phyloP scores from a whole-genome alignment of 2,797 vertebrate genomes.

The Brotula barbata region DNA sequence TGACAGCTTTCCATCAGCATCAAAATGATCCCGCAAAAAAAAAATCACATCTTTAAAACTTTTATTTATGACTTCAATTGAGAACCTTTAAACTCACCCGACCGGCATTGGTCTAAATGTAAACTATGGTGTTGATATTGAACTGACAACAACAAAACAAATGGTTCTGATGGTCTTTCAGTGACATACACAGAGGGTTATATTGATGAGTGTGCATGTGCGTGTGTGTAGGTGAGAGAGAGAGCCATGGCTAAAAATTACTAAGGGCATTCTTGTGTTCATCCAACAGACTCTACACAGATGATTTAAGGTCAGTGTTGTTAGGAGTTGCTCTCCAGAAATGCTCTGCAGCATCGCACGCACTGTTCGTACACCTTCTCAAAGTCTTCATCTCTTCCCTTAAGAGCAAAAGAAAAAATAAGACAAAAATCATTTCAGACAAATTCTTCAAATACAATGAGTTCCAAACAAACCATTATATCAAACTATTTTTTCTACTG shows the following conservation, averaged over 20 bases:
- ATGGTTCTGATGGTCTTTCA: constrained; percentile 6
- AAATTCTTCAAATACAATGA: not conserved
- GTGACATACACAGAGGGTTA: constrained; percentile 1
- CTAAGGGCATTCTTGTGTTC: not conserved
- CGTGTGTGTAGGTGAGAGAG: not conserved
- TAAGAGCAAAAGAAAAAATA: constrained; percentile 31
- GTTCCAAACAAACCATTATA: not conserved
- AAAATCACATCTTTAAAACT: constrained; percentile 6
- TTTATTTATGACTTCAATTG: constrained; percentile 38
- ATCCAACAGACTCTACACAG: constrained; percentile 7
- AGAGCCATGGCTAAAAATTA: constrained; percentile 6
- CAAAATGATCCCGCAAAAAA: constrained; percentile 3
- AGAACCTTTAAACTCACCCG: constrained; percentile 23
- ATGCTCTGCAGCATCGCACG: constrained; percentile 89
- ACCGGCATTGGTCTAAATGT: constrained; percentile 15
- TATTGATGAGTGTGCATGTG: not conserved
- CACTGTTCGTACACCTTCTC: constrained; percentile 95
- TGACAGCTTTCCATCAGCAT: too few species aligned
- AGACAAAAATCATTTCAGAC: constrained; percentile 4
- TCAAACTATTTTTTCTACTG: not conserved
- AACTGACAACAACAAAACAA: constrained; percentile 34
- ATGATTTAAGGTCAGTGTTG: constrained; percentile 17
- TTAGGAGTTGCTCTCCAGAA: constrained; percentile 86
- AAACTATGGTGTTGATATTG: constrained; percentile 28
- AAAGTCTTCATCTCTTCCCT: constrained; percentile 92